These are phyloP conservation scores for Oncorhynchus nerka DNA, from an alignment of 2,113 vertebrate genomes.

Conservation along the genomic window DNA sequence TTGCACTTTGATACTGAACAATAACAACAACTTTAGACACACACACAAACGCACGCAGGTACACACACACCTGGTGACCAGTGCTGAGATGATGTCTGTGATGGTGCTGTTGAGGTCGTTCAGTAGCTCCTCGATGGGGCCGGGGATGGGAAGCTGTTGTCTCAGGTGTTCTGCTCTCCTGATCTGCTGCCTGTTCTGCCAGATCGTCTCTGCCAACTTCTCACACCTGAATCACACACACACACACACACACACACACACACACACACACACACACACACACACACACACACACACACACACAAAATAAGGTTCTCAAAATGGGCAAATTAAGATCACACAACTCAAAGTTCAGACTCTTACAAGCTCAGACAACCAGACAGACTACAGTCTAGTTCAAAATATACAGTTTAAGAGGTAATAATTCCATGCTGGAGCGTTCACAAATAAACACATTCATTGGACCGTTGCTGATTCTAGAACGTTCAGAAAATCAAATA, in stretches of 20 bases:
- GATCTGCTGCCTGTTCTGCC: conserved; percentile 98
- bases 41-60: conserved; percentile 5
- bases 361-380: too few species aligned
- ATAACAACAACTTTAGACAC: neutral
- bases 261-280: conserved; percentile 21
- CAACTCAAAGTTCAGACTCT: too few species aligned
- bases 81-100: conserved; percentile 94
- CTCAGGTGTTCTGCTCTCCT: conserved; percentile 90
- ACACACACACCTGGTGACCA: conserved; percentile 88
- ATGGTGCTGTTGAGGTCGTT: conserved; percentile 90
- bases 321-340: too few species aligned
- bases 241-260: conserved; percentile 27
- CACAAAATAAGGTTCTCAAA: too few species aligned
- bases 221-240: conserved; percentile 82
- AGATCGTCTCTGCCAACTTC: conserved; percentile 94
- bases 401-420: too few species aligned
- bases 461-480: too few species aligned
- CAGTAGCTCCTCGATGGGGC: conserved; percentile 90
- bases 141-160: conserved; percentile 93
- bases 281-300: neutral
- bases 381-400: too few species aligned
- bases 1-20: neutral
- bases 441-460: too few species aligned
- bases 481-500: too few species aligned
- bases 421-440: too few species aligned